Base-by-base conservation (phyloP, 1,140 invertebrate genomes). In the Hormaphis cornu region DNA sequence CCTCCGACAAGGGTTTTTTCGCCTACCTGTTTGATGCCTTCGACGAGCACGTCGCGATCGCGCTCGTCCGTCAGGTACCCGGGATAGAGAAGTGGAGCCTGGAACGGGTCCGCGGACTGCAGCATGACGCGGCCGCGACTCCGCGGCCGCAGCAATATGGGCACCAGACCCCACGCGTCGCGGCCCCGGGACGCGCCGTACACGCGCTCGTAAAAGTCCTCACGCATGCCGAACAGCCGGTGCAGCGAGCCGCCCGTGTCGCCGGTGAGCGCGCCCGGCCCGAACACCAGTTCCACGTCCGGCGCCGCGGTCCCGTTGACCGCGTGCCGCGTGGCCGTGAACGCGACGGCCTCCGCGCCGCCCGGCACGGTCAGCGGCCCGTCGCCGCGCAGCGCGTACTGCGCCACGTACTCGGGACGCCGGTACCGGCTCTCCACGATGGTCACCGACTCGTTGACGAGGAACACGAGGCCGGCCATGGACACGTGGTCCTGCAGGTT, bases 221-320 rank as follows among this genome's bases (percentile, higher is more conserved):
- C 72, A 26, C 72, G 69, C 16, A 76, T 70, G 20, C 59, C 69
- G 30, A 83, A 78, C 71, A 81, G 79, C 73, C 80, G 75, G 73
- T 83, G 75, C 70, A 87, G 72, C 70, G 85, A 80, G 69, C 91
- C 85, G 16, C 87, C 84, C 18, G 83, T 77, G 74, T 91, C 89
- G 0, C 88, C 87, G 48, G 86, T 86, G 3, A 91, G 75, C 0
- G 86, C 85, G 0, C 88, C 89, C 3, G 86, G 83, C 0, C 89
- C 86, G 74, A 91, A 80, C 7, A 91, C 87, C 0, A 93, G 76
- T 75, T 93, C 89, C 71, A 92, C 86, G 73, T 94, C 89, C 0
- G 90, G 88, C 20, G 69, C 69, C 8, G 28, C 6, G 7, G 69
- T 50, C n/a, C 70, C 50, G 73, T 83, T 81, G 73, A 37, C 42